Evolutionary conservation across 2,797 vertebrate species (phyloP).

Genomic region (Pangasius macronema): DNA sequence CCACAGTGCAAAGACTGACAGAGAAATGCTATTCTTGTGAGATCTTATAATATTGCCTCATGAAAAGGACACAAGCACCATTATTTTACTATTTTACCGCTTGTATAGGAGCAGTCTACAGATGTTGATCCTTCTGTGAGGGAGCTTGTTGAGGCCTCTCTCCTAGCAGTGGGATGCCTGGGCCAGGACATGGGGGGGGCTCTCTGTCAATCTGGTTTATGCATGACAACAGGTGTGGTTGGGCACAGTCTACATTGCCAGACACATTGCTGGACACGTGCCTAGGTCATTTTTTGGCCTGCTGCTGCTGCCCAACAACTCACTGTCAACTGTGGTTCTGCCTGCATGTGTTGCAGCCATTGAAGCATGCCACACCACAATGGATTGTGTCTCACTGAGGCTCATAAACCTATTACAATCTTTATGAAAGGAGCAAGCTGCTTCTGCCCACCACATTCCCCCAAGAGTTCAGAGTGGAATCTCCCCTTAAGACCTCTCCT

Average conservation of each 20-base stretch:
- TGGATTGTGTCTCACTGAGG: not conserved
- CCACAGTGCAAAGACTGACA: not conserved
- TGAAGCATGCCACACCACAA: not conserved
- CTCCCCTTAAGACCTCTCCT: not conserved
- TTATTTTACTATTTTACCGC: not conserved
- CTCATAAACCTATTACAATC: not conserved
- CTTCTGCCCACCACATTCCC: not conserved
- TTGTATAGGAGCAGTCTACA: not conserved
- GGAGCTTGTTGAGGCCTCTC: not conserved
- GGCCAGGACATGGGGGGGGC: not conserved
- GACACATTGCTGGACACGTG: not conserved
- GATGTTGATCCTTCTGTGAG: not conserved
- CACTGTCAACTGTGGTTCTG: not conserved
- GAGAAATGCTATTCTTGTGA: not conserved
- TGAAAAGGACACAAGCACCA: not conserved
- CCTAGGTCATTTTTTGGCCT: not conserved
- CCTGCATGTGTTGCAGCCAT: not conserved
- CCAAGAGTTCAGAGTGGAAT: not conserved
- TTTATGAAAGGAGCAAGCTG: not conserved
- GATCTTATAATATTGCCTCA: not conserved
- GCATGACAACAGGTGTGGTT: not conserved
- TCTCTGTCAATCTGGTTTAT: not conserved
- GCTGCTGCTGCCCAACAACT: not conserved
- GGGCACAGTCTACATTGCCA: constrained; percentile 21
- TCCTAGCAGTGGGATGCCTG: not conserved